phyloP scores from a whole-genome alignment of 2,888 invertebrate species.

The Urechis unicinctus region DNA sequence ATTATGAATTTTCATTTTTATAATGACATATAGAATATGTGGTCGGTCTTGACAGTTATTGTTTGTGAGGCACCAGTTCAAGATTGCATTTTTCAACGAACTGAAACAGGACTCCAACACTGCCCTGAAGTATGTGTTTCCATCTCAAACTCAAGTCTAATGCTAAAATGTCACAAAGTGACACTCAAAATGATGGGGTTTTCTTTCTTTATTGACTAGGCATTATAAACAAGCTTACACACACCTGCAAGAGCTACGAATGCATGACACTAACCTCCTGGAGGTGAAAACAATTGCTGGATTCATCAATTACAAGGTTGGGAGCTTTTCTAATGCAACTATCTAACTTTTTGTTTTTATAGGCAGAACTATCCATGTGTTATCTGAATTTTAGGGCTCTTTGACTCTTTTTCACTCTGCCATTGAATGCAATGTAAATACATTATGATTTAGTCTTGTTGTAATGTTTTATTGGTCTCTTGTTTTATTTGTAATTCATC shows the following conservation, averaged over 20 bases:
- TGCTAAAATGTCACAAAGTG: background rate
- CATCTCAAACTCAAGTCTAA: background rate
- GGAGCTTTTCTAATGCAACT: too few relatives aligned
- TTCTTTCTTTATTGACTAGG: slow-evolving; percentile 35
- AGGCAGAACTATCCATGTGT: background rate
- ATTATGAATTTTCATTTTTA: too few relatives aligned
- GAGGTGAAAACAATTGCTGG: slow-evolving; percentile 94
- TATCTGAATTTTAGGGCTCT: too few relatives aligned
- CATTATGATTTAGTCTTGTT: too few relatives aligned
- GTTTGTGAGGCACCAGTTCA: slow-evolving; percentile 92
- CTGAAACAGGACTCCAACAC: slow-evolving; percentile 67
- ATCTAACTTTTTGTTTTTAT: background rate
- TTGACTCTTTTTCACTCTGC: too few relatives aligned
- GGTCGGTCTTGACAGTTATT: slow-evolving; percentile 58
- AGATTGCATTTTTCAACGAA: slow-evolving; percentile 91
- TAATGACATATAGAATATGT: background rate
- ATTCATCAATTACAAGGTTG: slow-evolving; percentile 83
- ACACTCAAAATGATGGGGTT: background rate
- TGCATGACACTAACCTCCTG: slow-evolving; percentile 81
- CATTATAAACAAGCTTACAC: slow-evolving; percentile 76
- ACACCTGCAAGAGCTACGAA: slow-evolving; percentile 78
- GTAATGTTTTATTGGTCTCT: too few relatives aligned
- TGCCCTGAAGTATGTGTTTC: slow-evolving; percentile 47
- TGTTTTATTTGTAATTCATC: background rate
- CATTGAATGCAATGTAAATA: too few relatives aligned